phyloP scores from a whole-genome alignment of 2,113 vertebrate genomes.

The Alectura lathami region DNA sequence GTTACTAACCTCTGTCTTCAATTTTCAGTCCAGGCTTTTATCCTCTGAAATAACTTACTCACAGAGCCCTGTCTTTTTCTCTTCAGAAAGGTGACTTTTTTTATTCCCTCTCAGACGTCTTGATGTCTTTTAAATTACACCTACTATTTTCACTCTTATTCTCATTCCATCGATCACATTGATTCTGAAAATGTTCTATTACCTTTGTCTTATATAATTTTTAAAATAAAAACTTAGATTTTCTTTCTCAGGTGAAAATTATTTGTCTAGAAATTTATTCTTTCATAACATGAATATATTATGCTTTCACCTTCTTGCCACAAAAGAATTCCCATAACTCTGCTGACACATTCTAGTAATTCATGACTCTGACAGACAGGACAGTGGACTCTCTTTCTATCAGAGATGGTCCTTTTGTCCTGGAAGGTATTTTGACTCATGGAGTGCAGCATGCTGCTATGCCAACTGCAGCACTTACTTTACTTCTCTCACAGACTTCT shows the following conservation, averaged over 20 bases:
- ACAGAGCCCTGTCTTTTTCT: not conserved
- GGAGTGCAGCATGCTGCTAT: not conserved
- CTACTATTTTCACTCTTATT: not conserved
- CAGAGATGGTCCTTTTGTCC: not conserved
- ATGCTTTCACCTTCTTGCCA: not conserved
- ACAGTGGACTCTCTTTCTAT: not conserved
- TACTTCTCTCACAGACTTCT: not conserved
- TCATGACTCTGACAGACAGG: not conserved
- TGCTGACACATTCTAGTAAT: not conserved
- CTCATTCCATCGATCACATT: not conserved
- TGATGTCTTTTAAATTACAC: not conserved
- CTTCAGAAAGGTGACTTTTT: not conserved
- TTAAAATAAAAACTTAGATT: not conserved
- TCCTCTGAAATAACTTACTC: not conserved
- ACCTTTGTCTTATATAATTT: not conserved
- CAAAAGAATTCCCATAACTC: not conserved
- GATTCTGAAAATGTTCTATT: not conserved
- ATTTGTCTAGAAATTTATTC: not conserved
- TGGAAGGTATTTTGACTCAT: not conserved
- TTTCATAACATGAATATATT: not conserved
- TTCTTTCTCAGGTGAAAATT: not conserved
- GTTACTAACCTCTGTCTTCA: constrained; percentile 1
- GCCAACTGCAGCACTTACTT: not conserved
- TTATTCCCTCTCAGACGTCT: not conserved
- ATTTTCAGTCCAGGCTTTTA: not conserved